Base-by-base conservation (phyloP, 2,888 invertebrate genomes). In the Eucera pruinosa region DNA sequence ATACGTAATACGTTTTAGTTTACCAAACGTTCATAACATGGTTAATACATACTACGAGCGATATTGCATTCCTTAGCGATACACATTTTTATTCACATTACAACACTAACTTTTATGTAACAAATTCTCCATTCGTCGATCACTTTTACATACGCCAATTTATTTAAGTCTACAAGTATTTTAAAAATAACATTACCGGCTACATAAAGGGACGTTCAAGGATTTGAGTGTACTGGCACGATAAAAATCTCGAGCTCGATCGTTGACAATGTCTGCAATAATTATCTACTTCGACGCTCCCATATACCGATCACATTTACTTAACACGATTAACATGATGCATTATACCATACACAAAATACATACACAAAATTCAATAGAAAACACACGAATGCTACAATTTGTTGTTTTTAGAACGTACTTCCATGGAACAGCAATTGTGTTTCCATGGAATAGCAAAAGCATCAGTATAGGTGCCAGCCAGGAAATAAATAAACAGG, bases 401-500 rank as follows among this genome's bases (percentile, higher is more conserved):
- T 60, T 55, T 39, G n/a, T 25, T 33, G 20, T 36, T 39, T 27
- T 33, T 61, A 57, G 36, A 27, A 33, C 65, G 43, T 50, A 72
- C 47, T 62, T 82, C 52, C 48, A 71, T 50, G 74, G 61, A 66
- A 61, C 54, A 73, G 50, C 61, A 65, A 67, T 60, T 57, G n/a
- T 43, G 55, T n/a, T 43, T 61, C 71, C 72, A 71, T 80, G 80
- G 70, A 77, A 68, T 73, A 85, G 85, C 84, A 45, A 78, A 88
- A 89, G 87, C 87, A 81, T 81, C 83, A 83, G 82, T 79, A 39
- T 18, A 77, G 81, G 85, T 85, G 85, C 84, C 84, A 89, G 85
- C 88, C 86, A 89, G 86, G 88, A 87, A 86, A 89, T 85, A 88
- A 91, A 89, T 88, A 90, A 89, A 90, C 87, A 89, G 85, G 91